phyloP scores from a whole-genome alignment of 1,140 invertebrate species.

The Potamilus streckersoni region DNA sequence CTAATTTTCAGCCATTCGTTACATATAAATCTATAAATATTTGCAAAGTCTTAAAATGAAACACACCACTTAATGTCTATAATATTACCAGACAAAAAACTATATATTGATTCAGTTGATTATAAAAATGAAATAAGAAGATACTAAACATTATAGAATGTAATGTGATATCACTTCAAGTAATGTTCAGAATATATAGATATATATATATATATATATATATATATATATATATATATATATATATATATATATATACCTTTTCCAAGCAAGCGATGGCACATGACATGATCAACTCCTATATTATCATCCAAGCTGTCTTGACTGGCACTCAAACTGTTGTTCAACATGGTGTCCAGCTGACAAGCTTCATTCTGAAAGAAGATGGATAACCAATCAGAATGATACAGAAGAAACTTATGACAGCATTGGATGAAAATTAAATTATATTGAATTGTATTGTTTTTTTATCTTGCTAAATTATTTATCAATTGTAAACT shows the following conservation, averaged over 20 bases:
- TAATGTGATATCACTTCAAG: too few relatives aligned
- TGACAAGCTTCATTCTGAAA: slow-evolving; percentile 23
- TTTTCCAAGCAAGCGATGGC: slow-evolving; percentile 55
- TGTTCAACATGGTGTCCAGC: slow-evolving; percentile 28
- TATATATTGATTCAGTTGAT: background rate
- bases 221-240: background rate
- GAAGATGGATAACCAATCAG: background rate
- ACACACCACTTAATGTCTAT: too few relatives aligned
- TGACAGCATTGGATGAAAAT: too few relatives aligned
- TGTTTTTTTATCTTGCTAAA: too few relatives aligned
- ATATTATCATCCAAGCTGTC: slow-evolving; percentile 61
- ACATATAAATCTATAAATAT: too few relatives aligned
- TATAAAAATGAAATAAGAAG: background rate
- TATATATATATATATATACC: slow-evolving; percentile 32
- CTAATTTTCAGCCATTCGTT: too few relatives aligned
- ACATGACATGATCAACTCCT: slow-evolving; percentile 61
- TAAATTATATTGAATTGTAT: too few relatives aligned
- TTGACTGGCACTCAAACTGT: slow-evolving; percentile 41
- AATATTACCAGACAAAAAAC: too few relatives aligned
- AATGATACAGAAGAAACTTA: too few relatives aligned
- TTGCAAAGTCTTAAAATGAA: too few relatives aligned
- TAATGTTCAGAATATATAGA: background rate
- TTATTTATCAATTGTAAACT: too few relatives aligned
- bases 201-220: background rate
- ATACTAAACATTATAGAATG: background rate